Evolutionary conservation across 2,888 invertebrate species (phyloP), one percentile per base, ranked within the genome.

Genomic region (Odontocerum albicorne): DNA sequence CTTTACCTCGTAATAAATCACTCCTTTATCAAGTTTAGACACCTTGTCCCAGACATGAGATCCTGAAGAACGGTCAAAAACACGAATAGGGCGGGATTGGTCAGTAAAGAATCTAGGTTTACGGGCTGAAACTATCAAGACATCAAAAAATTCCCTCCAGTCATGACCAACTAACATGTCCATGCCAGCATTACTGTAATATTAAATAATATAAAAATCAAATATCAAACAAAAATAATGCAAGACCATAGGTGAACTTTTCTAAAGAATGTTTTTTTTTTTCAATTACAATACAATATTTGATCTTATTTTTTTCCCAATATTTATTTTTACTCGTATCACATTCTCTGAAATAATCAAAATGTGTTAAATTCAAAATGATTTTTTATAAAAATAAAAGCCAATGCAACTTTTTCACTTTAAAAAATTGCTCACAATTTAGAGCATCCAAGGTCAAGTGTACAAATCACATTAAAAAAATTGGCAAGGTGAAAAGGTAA

Each of bases 71-170:
- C 88, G 88, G 67, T 96, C 92, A 69, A 90, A 96, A 33, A 92
- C 82, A 59, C 97, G 77, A 63, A 98, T 90, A 0, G 96, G 96
- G 16, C 95, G 84, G 60, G 92, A 90, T 66, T 88, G 86, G 67
- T 95, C 93, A 1, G 92, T 92, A 75, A 98, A 99, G 76, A 98
- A 99, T 66, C 88, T 87, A 0, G 98, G 98, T 70, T 99, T 98
- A 65, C 95, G 85, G 1, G 98, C 97, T 68, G 92, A 92, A 1
- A 94, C 94, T 55, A 98, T 92, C 33, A 97, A 86, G 15, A 97
- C 90, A 72, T 98, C 95, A 72, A 98, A 98, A 67, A 84, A 87
- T 1, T 92, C 85, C 51, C 87, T 83, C 98, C 98, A 98, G 62
- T 93, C 85, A 3, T 79, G 68, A 0, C 97, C 97, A 1, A 93